Conservation (phyloP, 1,140 invertebrate genomes). For the Drepana arcuata region DNA sequence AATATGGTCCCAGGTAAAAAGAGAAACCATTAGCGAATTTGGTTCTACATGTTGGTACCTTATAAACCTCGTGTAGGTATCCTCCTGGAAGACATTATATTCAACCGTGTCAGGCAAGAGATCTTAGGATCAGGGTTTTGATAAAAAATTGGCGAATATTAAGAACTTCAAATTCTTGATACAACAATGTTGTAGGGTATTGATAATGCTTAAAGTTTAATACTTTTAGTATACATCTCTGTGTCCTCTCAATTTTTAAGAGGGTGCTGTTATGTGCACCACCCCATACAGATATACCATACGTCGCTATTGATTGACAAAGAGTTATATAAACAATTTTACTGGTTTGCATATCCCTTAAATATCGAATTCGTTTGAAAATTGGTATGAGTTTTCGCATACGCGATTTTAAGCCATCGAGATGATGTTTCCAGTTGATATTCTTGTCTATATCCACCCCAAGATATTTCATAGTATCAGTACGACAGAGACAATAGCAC, state of each 20-base stretch:
- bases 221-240: slow-evolving; percentile 6
- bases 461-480: slow-evolving; percentile 2
- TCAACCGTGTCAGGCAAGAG: slow-evolving; percentile 1
- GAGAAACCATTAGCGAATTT: slow-evolving; percentile 1
- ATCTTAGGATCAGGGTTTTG: background rate
- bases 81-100: background rate
- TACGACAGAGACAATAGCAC: slow-evolving; percentile 1
- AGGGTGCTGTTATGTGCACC: slow-evolving; percentile 3
- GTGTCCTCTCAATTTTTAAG: slow-evolving; percentile 7
- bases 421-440: slow-evolving; percentile 5
- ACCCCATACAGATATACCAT: slow-evolving; percentile 8
- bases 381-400: slow-evolving; percentile 5
- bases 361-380: slow-evolving; percentile 1
- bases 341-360: no score
- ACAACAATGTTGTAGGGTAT: slow-evolving; percentile 5
- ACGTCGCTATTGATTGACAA: slow-evolving; percentile 6
- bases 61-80: slow-evolving; percentile 2
- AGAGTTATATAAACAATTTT: slow-evolving; percentile 3
- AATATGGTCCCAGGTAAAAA: slow-evolving; percentile 1
- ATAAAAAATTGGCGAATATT: slow-evolving; percentile 7
- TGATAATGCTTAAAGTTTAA: slow-evolving; percentile 2
- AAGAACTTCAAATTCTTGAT: slow-evolving; percentile 5
- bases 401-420: slow-evolving; percentile 1
- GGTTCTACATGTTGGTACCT: slow-evolving; percentile 4
- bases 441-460: slow-evolving; percentile 2